Conservation (phyloP, 2,888 invertebrate species). For the Megamerina dolium region DNA sequence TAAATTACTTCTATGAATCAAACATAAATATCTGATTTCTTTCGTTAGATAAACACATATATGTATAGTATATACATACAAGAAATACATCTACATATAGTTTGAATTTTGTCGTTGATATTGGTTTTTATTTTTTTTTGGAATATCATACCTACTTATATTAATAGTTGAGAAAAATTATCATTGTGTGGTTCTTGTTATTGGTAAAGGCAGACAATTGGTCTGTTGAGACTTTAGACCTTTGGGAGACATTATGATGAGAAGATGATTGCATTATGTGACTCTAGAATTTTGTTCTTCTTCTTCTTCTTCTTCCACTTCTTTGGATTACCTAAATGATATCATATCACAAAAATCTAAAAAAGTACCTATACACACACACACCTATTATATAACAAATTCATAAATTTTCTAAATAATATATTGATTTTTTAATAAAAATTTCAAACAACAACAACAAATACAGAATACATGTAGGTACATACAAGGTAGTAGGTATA, state of each 20-base stretch:
- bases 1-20: conserved; percentile 47
- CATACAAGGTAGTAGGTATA: too few species aligned
- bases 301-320: too few species aligned
- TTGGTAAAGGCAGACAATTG: conserved; percentile 28
- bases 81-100: too few species aligned
- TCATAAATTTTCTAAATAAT: conserved; percentile 11
- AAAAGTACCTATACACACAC: too few species aligned
- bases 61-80: too few species aligned
- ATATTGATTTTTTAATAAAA: too few species aligned
- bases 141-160: conserved; percentile 7
- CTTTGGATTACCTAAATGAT: conserved; percentile 26
- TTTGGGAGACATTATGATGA: conserved; percentile 25
- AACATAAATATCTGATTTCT: conserved; percentile 43
- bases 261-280: conserved; percentile 7
- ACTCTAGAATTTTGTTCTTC: too few species aligned
- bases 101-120: too few species aligned
- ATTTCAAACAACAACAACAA: too few species aligned
- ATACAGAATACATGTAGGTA: too few species aligned
- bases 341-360: conserved; percentile 41
- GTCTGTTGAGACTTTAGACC: conserved; percentile 28
- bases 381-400: conserved; percentile 15
- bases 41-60: conserved; percentile 41
- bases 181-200: conserved; percentile 8
- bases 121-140: conserved; percentile 4
- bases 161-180: neutral